Evolutionary conservation across 1,140 invertebrate species (phyloP).

Genomic region (Euglossa dilemma): DNA sequence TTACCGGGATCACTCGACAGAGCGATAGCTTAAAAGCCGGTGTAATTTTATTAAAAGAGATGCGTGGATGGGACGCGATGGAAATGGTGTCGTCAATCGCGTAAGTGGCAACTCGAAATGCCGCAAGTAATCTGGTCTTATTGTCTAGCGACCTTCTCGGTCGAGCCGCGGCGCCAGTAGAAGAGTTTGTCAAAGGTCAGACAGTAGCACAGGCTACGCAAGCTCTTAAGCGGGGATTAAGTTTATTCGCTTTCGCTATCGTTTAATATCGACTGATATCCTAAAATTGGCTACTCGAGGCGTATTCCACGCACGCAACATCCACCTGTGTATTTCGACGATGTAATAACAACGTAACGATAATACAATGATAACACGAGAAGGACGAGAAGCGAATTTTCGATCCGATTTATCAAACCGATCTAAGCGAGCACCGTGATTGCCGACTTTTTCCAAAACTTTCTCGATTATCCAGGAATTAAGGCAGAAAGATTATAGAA

Average conservation of each 20-base stretch:
- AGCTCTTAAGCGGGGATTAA: not conserved
- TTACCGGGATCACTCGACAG: too few relatives aligned
- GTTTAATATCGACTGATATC: too few relatives aligned
- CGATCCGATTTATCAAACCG: too few relatives aligned
- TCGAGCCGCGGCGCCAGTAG: not conserved
- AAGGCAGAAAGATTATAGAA: not conserved
- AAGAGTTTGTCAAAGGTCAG: constrained; percentile 12
- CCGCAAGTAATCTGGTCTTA: not conserved
- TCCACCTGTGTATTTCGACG: too few relatives aligned
- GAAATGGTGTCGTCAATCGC: not conserved
- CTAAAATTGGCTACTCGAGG: too few relatives aligned
- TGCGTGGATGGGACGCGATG: too few relatives aligned
- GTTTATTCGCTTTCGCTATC: not conserved
- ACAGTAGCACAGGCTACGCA: not conserved
- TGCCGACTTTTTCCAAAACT: not conserved
- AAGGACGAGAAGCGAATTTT: too few relatives aligned
- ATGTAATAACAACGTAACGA: too few relatives aligned
- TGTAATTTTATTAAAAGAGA: not conserved
- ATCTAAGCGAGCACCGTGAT: too few relatives aligned
- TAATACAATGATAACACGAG: too few relatives aligned
- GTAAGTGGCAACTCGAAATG: not conserved
- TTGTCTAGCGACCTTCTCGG: not conserved
- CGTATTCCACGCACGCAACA: too few relatives aligned
- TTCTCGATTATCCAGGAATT: not conserved
- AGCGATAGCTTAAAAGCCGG: too few relatives aligned